Percentiles rank a stretch among this genome's conserved stretches.
Conservation (phyloP, 2,113 vertebrate genomes). For the Chaetodon trifascialis region DNA sequence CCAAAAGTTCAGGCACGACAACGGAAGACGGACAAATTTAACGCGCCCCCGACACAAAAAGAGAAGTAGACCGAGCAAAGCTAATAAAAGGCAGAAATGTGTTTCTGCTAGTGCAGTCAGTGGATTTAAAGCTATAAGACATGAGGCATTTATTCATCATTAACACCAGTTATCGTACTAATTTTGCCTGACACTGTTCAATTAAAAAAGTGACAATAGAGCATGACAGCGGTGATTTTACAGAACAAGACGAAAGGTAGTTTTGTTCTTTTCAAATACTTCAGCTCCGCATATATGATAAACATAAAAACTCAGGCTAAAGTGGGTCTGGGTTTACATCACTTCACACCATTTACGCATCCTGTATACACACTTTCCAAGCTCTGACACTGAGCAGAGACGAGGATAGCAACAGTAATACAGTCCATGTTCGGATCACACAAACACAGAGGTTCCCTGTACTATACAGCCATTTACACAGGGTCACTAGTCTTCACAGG, state of each 20-base stretch:
- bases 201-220: background rate
- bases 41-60: constrained; percentile 35
- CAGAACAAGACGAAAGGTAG: background rate
- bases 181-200: background rate
- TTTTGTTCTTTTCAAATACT: background rate
- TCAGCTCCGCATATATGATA: background rate
- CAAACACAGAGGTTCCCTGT: constrained; percentile 67
- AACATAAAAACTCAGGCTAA: constrained; percentile 30
- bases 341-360: constrained; percentile 68
- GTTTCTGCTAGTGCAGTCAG: constrained; percentile 7
- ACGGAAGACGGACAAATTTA: constrained; percentile 59
- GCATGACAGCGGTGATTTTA: background rate
- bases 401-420: constrained; percentile 54
- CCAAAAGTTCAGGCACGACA: constrained; percentile 70
- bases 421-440: constrained; percentile 67
- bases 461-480: constrained; percentile 66
- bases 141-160: background rate
- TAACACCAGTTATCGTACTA: background rate
- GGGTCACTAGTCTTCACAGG: constrained; percentile 80
- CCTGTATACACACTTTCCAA: constrained; percentile 52
- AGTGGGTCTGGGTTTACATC: constrained; percentile 43
- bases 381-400: constrained; percentile 73
- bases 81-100: constrained; percentile 9
- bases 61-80: background rate
- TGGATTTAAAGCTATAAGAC: constrained; percentile 25